A percentile compares a stretch with the other conserved stretches of the same genome.
Conservation (phyloP, 2,888 invertebrate species). For the Mesopsocus fuscifrons region DNA sequence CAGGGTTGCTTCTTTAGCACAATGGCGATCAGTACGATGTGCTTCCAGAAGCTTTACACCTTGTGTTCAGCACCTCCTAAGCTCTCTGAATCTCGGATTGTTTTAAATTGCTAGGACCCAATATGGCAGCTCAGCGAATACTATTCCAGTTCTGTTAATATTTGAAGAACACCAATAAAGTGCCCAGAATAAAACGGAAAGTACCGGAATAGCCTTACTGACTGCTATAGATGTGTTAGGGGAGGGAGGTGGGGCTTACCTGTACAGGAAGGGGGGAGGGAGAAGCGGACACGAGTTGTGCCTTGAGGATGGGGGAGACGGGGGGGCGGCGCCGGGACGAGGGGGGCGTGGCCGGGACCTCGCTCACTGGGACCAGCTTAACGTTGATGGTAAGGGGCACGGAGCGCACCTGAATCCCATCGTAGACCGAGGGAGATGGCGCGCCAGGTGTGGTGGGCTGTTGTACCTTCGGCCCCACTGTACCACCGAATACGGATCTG, state of each 20-base stretch:
- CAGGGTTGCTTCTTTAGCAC: too few species aligned
- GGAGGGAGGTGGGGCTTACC: not conserved
- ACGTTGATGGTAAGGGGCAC: slow-evolving; percentile 33
- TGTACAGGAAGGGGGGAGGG: slow-evolving; percentile 11
- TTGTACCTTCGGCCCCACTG: slow-evolving; percentile 52
- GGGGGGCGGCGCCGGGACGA: slow-evolving; percentile 12
- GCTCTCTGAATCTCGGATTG: too few species aligned
- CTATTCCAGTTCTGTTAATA: too few species aligned
- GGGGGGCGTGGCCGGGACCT: slow-evolving; percentile 17
- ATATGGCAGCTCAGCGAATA: too few species aligned
- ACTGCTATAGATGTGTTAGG: too few species aligned
- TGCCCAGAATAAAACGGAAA: too few species aligned
- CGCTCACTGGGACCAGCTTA: slow-evolving; percentile 8
- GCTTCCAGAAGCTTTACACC: too few species aligned
- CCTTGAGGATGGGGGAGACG: slow-evolving; percentile 13
- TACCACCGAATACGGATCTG: slow-evolving; percentile 65
- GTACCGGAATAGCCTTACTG: too few species aligned
- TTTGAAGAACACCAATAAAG: too few species aligned
- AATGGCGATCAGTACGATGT: too few species aligned
- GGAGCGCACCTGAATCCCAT: slow-evolving; percentile 44
- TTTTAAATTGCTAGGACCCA: too few species aligned
- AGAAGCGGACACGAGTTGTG: slow-evolving; percentile 36
- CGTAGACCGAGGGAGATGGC: slow-evolving; percentile 37
- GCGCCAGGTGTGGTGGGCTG: slow-evolving; percentile 16
- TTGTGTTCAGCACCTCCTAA: too few species aligned